Base-by-base conservation (phyloP, 2,888 invertebrate genomes). In the Cotesia congregata region DNA sequence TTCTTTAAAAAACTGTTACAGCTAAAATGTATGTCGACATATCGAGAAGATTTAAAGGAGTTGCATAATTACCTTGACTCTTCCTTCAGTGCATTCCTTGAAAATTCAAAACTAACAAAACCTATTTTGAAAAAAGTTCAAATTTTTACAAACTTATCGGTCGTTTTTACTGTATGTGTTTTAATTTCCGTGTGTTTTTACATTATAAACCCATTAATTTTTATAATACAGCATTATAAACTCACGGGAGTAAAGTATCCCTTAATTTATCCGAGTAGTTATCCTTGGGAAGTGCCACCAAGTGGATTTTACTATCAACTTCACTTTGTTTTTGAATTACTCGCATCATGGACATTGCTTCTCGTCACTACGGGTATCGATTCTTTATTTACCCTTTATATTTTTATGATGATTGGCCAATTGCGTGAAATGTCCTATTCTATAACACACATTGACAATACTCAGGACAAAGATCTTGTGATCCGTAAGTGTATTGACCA, bases 371-470 rank as follows among this genome's bases (percentile, higher is more conserved):
- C 75, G 1, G 81, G 83, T 2, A 80, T 82, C 3, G 85, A 86
- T 20, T 77, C 79, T 0, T 73, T 84, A 5, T 85, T 85, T 73
- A 83, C 84, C 4, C 78, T 82, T 6, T 83, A 83, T 50, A 62
- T 83, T 6, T 83, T 84, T 64, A 85, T 84, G 61, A 83, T 86
- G 60, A 77, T 81, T 1, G 83, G 84, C 1, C 79, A 83, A 41
- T 72, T 86, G 12, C 80, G 82, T 6, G 77, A 78, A 12, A 77
- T 84, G 15, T 73, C 81, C 0, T 71, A 68, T 39, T 73, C 80
- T 0, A 80, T 83, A 60, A 59, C 38, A 0, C 80, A 79, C 41
- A 59, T 80, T 2, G 72, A 75, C 0, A 62, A 77, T 0, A 38
- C 75, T 1, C 65, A 78, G 0, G 76, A 78, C 50, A 79, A 81